Percentiles rank a stretch among this genome's conserved stretches.
These are phyloP conservation scores for Sebastes taczanowskii DNA, from an alignment of 2,797 vertebrate genomes.

Conservation along the genomic window DNA sequence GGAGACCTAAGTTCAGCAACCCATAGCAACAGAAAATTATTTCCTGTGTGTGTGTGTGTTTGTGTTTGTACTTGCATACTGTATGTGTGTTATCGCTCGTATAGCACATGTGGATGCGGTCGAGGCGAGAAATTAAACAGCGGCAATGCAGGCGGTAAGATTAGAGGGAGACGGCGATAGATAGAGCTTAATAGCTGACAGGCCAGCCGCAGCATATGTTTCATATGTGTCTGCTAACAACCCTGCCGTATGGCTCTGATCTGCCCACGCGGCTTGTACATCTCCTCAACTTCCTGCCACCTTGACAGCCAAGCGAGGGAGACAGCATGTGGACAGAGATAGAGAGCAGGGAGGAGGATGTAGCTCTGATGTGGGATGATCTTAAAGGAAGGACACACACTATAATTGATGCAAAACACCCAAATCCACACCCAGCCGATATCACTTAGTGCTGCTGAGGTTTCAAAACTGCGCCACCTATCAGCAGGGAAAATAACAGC, in stretches of 20 bases:
- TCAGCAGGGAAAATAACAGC: background rate
- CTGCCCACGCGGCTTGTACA: constrained; percentile 32
- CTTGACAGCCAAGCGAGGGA: background rate
- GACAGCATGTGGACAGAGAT: constrained; percentile 16
- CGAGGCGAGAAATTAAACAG: constrained; percentile 22
- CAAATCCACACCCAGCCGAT: background rate
- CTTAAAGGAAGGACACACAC: background rate
- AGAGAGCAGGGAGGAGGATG: background rate
- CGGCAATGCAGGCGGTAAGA: constrained; percentile 7
- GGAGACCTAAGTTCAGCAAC: background rate
- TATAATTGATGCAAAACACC: constrained; percentile 2
- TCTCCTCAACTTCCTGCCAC: constrained; percentile 39
- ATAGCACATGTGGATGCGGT: constrained; percentile 4
- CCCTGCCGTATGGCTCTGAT: constrained; percentile 38
- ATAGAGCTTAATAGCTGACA: constrained; percentile 41
- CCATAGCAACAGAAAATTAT: background rate
- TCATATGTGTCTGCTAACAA: constrained; percentile 37
- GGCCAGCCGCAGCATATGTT: constrained; percentile 51
- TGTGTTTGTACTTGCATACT: background rate
- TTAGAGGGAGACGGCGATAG: constrained; percentile 36
- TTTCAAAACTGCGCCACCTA: background rate
- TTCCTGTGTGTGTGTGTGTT: background rate
- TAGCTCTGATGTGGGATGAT: constrained; percentile 13
- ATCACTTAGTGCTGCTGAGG: background rate
- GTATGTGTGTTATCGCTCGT: background rate